A percentile compares a stretch with the other conserved stretches of the same genome.
Evolutionary conservation across 2,797 vertebrate genomes (phyloP).

Genomic region (Platalea minor): DNA sequence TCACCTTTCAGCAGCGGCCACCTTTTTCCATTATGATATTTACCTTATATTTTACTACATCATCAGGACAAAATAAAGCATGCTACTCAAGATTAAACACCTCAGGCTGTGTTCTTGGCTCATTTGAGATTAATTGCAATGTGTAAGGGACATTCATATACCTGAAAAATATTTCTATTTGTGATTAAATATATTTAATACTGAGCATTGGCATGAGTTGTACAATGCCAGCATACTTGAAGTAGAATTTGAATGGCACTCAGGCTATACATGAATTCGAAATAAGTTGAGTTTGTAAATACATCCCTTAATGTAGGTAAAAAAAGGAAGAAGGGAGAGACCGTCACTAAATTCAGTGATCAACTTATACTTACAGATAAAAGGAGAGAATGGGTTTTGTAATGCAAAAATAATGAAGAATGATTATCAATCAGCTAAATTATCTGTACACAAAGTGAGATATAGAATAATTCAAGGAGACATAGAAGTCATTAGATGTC

Average conservation of each 20-base stretch:
- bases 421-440: neutral
- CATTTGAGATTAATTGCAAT: neutral
- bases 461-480: constrained; percentile 39
- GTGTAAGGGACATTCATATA: neutral
- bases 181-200: neutral
- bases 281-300: neutral
- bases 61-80: neutral
- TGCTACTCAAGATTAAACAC: neutral
- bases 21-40: neutral
- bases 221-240: neutral
- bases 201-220: neutral
- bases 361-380: neutral
- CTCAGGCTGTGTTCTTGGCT: neutral
- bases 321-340: neutral
- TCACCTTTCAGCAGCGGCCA: neutral
- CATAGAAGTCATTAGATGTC: constrained; percentile 22
- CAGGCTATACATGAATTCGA: neutral
- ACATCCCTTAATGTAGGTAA: neutral
- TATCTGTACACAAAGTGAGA: neutral
- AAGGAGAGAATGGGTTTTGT: neutral
- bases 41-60: neutral
- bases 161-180: neutral
- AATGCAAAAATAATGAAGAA: neutral
- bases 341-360: neutral
- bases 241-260: neutral